Conservation (phyloP, 2,888 invertebrate genomes). For the Cylloceria caligata region DNA sequence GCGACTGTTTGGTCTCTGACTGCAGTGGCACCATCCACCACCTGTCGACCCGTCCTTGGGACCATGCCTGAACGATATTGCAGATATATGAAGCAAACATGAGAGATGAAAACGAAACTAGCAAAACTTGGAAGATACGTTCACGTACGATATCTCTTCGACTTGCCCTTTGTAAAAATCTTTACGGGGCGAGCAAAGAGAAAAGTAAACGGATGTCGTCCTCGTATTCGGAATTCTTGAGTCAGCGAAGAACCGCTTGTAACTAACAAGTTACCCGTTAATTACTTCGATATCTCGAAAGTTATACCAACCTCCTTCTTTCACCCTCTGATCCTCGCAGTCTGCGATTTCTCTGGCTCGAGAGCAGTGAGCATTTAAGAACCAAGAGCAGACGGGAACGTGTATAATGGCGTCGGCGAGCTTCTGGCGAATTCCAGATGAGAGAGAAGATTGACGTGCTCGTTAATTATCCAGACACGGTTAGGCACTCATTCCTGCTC, state of each 20-base stretch:
- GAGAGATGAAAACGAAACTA: constrained; percentile 1
- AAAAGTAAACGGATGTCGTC: constrained; percentile 27
- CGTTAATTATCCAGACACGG: constrained; percentile 61
- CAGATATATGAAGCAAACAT: constrained; percentile 15
- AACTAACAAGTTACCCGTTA: constrained; percentile 23
- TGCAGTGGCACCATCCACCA: constrained; percentile 23
- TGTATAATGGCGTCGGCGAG: constrained; percentile 29
- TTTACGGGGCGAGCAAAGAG: constrained; percentile 31
- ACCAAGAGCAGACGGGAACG: constrained; percentile 26
- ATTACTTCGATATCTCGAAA: constrained; percentile 57
- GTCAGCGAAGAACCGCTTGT: constrained; percentile 11
- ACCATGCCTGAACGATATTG: constrained; percentile 6
- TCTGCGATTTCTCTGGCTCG: constrained; percentile 22
- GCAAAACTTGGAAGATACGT: neutral
- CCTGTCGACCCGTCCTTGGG: constrained; percentile 46
- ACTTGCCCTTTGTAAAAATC: constrained; percentile 48
- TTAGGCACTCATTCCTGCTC: constrained; percentile 49
- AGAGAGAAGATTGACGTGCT: constrained; percentile 52
- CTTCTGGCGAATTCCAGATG: constrained; percentile 48
- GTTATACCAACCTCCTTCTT: constrained; percentile 24
- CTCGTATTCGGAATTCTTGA: constrained; percentile 43
- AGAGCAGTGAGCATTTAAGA: constrained; percentile 17
- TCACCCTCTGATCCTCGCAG: constrained; percentile 15
- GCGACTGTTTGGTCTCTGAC: constrained; percentile 19
- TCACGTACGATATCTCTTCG: constrained; percentile 32